A percentile compares a stretch with the other conserved stretches of the same genome.
phyloP scores from a whole-genome alignment of 1,140 invertebrate species.

The Solenopsis invicta region DNA sequence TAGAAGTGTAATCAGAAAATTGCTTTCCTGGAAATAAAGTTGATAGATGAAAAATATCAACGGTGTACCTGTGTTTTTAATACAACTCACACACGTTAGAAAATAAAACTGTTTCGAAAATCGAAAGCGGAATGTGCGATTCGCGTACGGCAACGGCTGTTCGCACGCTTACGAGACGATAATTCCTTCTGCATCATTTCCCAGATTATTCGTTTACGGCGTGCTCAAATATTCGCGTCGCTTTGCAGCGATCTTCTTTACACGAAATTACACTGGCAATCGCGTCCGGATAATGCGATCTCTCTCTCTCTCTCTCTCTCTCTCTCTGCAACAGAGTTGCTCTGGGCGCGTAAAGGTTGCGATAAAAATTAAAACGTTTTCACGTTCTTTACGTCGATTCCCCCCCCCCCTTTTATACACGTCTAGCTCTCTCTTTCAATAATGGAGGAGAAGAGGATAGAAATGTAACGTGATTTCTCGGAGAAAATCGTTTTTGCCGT shows the following conservation, averaged over 20 bases:
- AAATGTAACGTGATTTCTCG: slow-evolving; percentile 55
- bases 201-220: neutral
- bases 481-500: slow-evolving; percentile 52
- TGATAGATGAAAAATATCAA: neutral
- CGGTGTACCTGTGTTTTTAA: neutral
- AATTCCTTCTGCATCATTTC: slow-evolving; percentile 26
- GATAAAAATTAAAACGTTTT: slow-evolving; percentile 63
- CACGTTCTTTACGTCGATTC: slow-evolving; percentile 3
- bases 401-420: neutral
- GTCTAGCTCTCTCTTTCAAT: neutral
- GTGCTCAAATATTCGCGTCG: slow-evolving; percentile 24
- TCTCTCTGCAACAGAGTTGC: neutral
- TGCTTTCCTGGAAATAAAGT: slow-evolving; percentile 33
- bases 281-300: slow-evolving; percentile 44
- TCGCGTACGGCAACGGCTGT: neutral
- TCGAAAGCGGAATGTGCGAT: neutral
- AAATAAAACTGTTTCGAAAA: slow-evolving; percentile 1
- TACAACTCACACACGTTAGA: neutral
- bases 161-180: slow-evolving; percentile 5
- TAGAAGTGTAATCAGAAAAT: slow-evolving; percentile 19
- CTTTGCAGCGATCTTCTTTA: slow-evolving; percentile 55
- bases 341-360: slow-evolving; percentile 22
- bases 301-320: neutral
- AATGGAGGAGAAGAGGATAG: neutral
- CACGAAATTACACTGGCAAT: slow-evolving; percentile 39